Percentiles rank a stretch among this genome's conserved stretches.
phyloP scores from a whole-genome alignment of 2,888 invertebrate species.

The Trachelus iudaicus region DNA sequence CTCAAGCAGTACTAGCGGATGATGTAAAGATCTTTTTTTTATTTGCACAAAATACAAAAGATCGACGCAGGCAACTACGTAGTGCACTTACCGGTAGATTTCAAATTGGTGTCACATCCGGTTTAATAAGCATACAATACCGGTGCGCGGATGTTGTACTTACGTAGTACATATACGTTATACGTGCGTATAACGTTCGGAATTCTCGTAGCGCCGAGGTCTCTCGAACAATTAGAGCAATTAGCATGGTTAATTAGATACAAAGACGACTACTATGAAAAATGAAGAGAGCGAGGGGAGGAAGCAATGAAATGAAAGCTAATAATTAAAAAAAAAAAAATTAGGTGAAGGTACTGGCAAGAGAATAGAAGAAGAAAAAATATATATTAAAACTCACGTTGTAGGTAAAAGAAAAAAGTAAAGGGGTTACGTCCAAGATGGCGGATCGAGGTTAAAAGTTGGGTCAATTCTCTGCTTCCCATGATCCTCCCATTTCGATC shows the following conservation, averaged over 20 bases:
- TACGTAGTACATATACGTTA: background rate
- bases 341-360: background rate
- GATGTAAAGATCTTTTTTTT: no score
- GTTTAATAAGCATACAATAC: conserved; percentile 25
- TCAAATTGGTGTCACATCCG: conserved; percentile 25
- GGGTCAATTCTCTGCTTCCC: conserved; percentile 40
- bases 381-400: background rate
- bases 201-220: background rate
- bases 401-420: no score
- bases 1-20: no score
- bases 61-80: no score
- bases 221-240: conserved; percentile 2
- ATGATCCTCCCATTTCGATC: conserved; percentile 38
- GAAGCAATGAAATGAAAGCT: no score
- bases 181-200: conserved; percentile 1
- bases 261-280: background rate
- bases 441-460: conserved; percentile 23
- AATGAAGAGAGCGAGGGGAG: background rate
- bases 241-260: conserved; percentile 7
- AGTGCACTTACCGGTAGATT: background rate
- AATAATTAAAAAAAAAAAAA: no score
- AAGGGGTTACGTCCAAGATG: no score
- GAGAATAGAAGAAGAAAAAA: background rate
- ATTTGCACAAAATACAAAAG: no score
- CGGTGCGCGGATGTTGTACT: background rate